A percentile compares a stretch with the other conserved stretches of the same genome.
Evolutionary conservation across 1,140 invertebrate genomes (phyloP).

Genomic region (Drosophila rufa): DNA sequence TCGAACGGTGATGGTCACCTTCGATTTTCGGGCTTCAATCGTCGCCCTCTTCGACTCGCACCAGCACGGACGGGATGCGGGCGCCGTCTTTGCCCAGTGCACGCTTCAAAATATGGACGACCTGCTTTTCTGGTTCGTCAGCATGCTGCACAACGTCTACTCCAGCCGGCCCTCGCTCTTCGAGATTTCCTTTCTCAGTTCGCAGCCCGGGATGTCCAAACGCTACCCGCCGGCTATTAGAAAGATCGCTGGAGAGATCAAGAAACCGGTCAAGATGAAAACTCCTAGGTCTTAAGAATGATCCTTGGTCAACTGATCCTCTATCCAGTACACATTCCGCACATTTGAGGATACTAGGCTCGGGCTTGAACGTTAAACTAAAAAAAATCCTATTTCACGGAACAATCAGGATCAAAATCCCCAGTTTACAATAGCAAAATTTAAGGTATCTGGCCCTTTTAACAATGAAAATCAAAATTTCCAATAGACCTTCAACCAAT

Average conservation of each 20-base stretch:
- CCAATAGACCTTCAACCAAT: constrained; percentile 40
- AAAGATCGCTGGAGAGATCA: constrained; percentile 63
- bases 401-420: constrained; percentile 15
- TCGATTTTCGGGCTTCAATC: constrained; percentile 72
- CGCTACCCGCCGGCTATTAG: constrained; percentile 73
- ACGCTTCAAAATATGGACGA: constrained; percentile 71
- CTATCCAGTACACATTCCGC: constrained; percentile 1
- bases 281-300: not conserved
- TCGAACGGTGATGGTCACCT: constrained; percentile 77
- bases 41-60: constrained; percentile 79
- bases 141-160: constrained; percentile 77
- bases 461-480: constrained; percentile 30
- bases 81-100: constrained; percentile 77
- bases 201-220: constrained; percentile 72
- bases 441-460: not conserved
- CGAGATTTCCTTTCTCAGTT: constrained; percentile 77
- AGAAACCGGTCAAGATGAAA: constrained; percentile 52
- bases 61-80: constrained; percentile 76
- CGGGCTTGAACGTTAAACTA: not conserved
- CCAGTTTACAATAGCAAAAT: not conserved
- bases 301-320: not conserved
- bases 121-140: constrained; percentile 76
- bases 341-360: not conserved
- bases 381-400: not conserved
- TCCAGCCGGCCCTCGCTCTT: constrained; percentile 72